phyloP scores from a whole-genome alignment of 1,140 invertebrate species.

The Cydia fagiglandana region DNA sequence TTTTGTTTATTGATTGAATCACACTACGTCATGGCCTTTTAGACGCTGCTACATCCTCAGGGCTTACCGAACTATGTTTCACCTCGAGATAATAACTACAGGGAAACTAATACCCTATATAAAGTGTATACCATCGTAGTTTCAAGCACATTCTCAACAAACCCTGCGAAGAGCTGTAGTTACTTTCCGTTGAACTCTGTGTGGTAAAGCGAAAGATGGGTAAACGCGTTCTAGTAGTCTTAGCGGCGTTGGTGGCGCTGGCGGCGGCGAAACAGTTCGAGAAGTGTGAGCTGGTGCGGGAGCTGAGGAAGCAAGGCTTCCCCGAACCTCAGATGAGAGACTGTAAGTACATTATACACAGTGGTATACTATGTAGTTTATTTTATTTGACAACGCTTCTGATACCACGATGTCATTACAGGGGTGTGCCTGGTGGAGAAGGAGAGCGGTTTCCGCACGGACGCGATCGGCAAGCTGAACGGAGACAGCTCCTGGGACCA shows the following conservation, averaged over 20 bases:
- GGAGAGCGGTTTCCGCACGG: conserved; percentile 76
- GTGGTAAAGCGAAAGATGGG: conserved; percentile 1
- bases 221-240: not conserved
- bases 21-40: not conserved
- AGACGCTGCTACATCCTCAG: not conserved
- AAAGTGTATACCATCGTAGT: not conserved
- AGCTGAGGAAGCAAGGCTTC: conserved; percentile 55
- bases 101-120: conserved; percentile 10
- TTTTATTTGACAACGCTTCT: not conserved
- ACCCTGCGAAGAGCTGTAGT: not conserved
- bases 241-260: conserved; percentile 33
- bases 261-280: conserved; percentile 42
- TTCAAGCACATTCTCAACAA: not conserved
- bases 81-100: conserved; percentile 10
- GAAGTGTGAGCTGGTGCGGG: conserved; percentile 50
- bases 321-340: conserved; percentile 53
- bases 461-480: conserved; percentile 71
- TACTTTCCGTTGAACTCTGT: not conserved
- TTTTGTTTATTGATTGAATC: conserved; percentile 9
- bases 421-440: conserved; percentile 80
- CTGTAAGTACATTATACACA: conserved; percentile 47
- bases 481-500: conserved; percentile 79
- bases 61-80: conserved; percentile 18
- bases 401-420: conserved; percentile 41
- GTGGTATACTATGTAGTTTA: not conserved